phyloP scores from a whole-genome alignment of 2,113 vertebrate species.

The Chaetops frenatus region DNA sequence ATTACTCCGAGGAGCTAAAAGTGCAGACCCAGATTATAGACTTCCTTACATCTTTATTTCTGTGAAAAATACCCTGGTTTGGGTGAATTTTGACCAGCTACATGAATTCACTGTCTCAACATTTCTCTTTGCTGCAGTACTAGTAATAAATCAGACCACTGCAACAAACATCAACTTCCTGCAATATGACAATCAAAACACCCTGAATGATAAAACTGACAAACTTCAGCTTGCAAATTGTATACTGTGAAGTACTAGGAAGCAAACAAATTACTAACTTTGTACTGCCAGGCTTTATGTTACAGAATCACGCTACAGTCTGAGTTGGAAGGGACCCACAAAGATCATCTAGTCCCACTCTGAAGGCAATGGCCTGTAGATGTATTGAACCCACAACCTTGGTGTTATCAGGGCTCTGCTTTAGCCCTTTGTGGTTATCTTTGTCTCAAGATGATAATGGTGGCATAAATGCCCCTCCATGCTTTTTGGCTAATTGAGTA shows the following conservation, averaged over 20 bases:
- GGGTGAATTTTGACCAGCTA: background rate
- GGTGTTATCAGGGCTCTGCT: background rate
- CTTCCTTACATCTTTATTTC: background rate
- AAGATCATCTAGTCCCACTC: background rate
- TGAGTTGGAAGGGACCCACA: background rate
- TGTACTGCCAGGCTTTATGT: background rate
- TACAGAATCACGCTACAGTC: background rate
- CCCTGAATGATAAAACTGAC: background rate
- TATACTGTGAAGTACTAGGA: background rate
- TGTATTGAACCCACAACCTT: background rate
- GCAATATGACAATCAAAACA: background rate
- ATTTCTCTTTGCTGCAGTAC: background rate
- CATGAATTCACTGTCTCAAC: background rate
- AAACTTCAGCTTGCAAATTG: background rate
- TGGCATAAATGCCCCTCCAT: background rate
- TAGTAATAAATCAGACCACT: background rate
- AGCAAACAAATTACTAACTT: background rate
- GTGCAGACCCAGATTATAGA: background rate
- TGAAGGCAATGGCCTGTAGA: background rate
- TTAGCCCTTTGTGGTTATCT: background rate
- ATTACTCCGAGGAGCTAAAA: background rate
- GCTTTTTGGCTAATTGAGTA: background rate
- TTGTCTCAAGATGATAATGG: background rate
- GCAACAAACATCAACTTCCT: background rate
- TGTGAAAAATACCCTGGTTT: background rate